These are phyloP conservation scores for Morone chrysops DNA, from an alignment of 2,113 vertebrate species.

Conservation along the genomic window DNA sequence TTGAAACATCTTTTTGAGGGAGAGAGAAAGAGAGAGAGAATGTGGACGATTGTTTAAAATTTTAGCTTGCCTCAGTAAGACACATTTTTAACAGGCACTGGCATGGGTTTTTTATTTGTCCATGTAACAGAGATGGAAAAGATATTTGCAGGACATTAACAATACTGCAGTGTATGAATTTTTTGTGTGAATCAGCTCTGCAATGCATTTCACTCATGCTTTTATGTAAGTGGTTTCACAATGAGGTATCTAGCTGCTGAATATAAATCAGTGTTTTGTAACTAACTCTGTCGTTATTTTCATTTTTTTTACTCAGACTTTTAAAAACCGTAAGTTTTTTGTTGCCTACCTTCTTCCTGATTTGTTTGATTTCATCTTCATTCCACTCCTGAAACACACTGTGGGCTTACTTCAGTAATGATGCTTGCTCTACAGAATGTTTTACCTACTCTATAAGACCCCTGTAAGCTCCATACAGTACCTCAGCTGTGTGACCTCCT, in stretches of 20 bases:
- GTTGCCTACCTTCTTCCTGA: constrained; percentile 15
- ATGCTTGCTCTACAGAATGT: constrained; percentile 29
- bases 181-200: constrained; percentile 9
- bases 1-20: constrained; percentile 33
- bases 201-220: neutral
- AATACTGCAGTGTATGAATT: neutral
- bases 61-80: constrained; percentile 33
- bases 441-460: constrained; percentile 8
- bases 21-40: neutral
- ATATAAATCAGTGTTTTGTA: constrained; percentile 51
- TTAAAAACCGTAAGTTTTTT: constrained; percentile 78
- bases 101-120: constrained; percentile 13
- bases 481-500: constrained; percentile 42
- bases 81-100: constrained; percentile 17
- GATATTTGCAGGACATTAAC: constrained; percentile 14
- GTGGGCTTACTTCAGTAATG: neutral
- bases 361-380: constrained; percentile 27
- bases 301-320: constrained; percentile 65
- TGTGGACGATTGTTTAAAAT: constrained; percentile 45
- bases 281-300: constrained; percentile 62
- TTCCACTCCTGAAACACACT: constrained; percentile 12
- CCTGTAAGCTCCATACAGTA: constrained; percentile 27
- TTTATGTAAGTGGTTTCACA: constrained; percentile 13
- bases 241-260: constrained; percentile 1
- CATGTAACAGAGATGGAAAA: constrained; percentile 11